Evolutionary conservation across 2,113 vertebrate species (phyloP).

Genomic region (Callocephalon fimbriatum): DNA sequence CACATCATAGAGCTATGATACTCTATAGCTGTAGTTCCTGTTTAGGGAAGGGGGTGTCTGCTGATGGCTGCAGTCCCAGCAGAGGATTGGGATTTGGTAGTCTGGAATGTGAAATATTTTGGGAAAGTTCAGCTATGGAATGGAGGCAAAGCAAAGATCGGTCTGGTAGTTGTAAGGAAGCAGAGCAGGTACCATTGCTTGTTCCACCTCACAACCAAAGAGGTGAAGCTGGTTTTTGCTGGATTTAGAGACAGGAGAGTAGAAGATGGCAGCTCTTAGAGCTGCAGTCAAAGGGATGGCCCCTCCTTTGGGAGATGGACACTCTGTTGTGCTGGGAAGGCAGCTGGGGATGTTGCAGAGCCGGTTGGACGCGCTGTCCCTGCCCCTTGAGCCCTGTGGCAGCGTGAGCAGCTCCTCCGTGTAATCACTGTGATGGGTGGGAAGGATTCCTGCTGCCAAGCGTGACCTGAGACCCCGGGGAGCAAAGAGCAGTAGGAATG

Average conservation of each 20-base stretch:
- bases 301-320: background rate
- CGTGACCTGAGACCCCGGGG: background rate
- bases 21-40: background rate
- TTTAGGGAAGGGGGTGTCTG: background rate
- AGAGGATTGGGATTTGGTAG: background rate
- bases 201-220: fast-evolving
- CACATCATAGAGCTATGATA: background rate
- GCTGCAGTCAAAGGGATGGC: fast-evolving
- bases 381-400: background rate
- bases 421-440: background rate
- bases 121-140: background rate
- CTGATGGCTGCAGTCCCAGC: background rate
- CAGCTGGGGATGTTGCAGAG: background rate
- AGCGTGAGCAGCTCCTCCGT: background rate
- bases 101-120: background rate
- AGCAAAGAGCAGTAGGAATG: background rate
- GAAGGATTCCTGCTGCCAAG: background rate
- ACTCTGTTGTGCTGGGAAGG: background rate
- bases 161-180: background rate
- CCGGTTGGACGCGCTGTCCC: background rate
- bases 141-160: background rate
- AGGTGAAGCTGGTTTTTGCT: background rate
- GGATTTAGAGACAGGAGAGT: background rate
- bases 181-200: fast-evolving
- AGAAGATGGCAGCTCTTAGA: background rate